Evolutionary conservation across 2,113 vertebrate genomes (phyloP).

Genomic region (Aramus guarauna): DNA sequence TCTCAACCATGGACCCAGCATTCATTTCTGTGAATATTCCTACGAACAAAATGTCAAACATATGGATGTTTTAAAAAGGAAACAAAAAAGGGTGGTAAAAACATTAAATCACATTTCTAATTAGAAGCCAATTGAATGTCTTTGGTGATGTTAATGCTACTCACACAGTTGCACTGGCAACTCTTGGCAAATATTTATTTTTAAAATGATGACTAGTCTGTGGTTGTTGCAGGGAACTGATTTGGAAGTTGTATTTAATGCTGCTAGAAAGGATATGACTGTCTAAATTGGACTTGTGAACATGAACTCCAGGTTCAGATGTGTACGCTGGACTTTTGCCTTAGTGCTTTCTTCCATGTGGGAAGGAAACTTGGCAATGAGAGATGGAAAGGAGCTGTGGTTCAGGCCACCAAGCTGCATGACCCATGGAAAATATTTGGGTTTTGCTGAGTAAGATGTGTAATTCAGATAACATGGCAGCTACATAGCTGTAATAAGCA

Average conservation of each 20-base stretch:
- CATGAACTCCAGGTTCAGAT: background rate
- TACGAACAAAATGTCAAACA: constrained; percentile 19
- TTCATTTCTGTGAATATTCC: background rate
- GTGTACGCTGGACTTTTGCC: background rate
- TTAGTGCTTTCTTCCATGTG: background rate
- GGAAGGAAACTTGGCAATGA: background rate
- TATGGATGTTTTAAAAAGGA: constrained; percentile 26
- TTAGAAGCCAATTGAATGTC: background rate
- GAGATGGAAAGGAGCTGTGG: background rate
- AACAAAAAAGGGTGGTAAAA: background rate
- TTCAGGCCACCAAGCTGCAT: background rate
- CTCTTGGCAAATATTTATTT: background rate
- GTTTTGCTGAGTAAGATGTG: background rate
- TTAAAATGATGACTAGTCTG: background rate
- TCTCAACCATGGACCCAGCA: background rate
- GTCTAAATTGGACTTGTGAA: background rate
- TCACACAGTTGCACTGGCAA: background rate
- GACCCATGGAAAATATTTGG: background rate
- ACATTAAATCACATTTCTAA: constrained; percentile 16
- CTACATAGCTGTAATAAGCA: background rate
- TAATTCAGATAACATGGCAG: background rate
- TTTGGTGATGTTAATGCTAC: background rate
- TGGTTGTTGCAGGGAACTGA: background rate
- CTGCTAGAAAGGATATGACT: background rate
- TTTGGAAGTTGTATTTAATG: background rate